Percentiles rank a stretch among this genome's conserved stretches.
These are phyloP conservation scores for Typhlichthys subterraneus DNA, from an alignment of 2,797 vertebrate species.

Conservation along the genomic window DNA sequence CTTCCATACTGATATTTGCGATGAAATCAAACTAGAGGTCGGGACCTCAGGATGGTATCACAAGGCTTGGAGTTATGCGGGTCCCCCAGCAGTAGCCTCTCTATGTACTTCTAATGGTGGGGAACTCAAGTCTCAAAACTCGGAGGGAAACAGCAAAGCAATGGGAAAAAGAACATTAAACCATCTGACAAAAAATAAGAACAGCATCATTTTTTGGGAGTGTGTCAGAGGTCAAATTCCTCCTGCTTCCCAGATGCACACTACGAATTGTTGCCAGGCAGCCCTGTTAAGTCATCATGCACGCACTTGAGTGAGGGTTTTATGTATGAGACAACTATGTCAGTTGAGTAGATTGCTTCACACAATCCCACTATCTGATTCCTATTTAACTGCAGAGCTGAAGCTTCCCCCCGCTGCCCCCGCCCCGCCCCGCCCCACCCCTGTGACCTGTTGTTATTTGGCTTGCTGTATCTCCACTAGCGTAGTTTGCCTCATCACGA, in stretches of 20 bases:
- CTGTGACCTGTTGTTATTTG: conserved; percentile 14
- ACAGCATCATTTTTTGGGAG: conserved; percentile 64
- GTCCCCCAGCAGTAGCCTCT: conserved; percentile 25
- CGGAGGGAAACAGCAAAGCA: conserved; percentile 55
- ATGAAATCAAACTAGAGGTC: too few species aligned
- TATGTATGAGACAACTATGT: conserved; percentile 64
- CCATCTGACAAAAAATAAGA: conserved; percentile 69
- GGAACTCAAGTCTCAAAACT: conserved; percentile 44
- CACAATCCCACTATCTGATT: conserved; percentile 28
- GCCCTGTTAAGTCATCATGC: conserved; percentile 56
- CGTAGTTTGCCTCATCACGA: conserved; percentile 7
- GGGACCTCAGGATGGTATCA: too few species aligned
- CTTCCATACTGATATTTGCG: too few species aligned
- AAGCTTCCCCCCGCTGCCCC: conserved; percentile 3
- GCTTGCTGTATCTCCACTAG: conserved; percentile 10
- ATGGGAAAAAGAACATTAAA: conserved; percentile 74
- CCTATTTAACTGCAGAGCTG: conserved; percentile 12
- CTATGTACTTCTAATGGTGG: conserved; percentile 35
- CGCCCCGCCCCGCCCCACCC: too few species aligned
- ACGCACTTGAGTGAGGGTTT: conserved; percentile 57
- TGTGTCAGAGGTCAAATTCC: conserved; percentile 73
- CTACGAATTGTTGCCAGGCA: conserved; percentile 55
- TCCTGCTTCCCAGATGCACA: conserved; percentile 68
- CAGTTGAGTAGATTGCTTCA: conserved; percentile 53
- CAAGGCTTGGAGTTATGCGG: not conserved